Percentiles rank a stretch among this genome's conserved stretches.
These are phyloP conservation scores for Blastobasis lacticolella DNA, from an alignment of 2,888 invertebrate genomes.

Conservation along the genomic window DNA sequence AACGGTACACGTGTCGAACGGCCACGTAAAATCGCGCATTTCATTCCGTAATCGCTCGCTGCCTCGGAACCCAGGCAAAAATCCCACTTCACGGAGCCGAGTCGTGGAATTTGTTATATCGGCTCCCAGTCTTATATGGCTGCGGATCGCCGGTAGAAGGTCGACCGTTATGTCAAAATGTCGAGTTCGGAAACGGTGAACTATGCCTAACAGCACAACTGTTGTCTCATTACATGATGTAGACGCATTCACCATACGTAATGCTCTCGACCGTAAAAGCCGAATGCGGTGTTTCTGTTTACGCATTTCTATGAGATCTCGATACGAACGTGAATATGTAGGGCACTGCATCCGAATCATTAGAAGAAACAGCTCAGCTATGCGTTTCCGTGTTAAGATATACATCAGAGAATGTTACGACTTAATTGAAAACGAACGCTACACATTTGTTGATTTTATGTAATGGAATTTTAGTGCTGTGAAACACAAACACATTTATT, in stretches of 20 bases:
- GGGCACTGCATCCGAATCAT: neutral
- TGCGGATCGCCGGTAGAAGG: constrained; percentile 6
- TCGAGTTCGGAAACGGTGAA: constrained; percentile 7
- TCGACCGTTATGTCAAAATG: constrained; percentile 11
- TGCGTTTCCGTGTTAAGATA: neutral
- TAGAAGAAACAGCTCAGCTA: neutral
- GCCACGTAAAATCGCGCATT: constrained; percentile 42
- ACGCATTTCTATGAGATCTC: constrained; percentile 1
- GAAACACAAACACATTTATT: neutral
- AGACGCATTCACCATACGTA: constrained; percentile 13
- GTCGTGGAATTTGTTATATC: constrained; percentile 30
- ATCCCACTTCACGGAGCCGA: constrained; percentile 25
- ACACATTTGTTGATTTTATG: no score
- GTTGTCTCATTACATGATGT: constrained; percentile 13
- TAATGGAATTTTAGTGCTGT: no score
- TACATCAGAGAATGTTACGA: neutral
- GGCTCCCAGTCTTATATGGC: constrained; percentile 11
- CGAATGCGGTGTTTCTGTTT: constrained; percentile 7
- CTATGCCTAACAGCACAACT: constrained; percentile 8
- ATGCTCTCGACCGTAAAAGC: constrained; percentile 12
- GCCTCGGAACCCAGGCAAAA: constrained; percentile 25
- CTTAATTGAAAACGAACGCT: neutral
- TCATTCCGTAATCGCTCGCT: constrained; percentile 31
- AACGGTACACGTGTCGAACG: constrained; percentile 63
- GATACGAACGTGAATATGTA: neutral